Conservation (phyloP, 2,113 vertebrate species). For the Phaetusa simplex region DNA sequence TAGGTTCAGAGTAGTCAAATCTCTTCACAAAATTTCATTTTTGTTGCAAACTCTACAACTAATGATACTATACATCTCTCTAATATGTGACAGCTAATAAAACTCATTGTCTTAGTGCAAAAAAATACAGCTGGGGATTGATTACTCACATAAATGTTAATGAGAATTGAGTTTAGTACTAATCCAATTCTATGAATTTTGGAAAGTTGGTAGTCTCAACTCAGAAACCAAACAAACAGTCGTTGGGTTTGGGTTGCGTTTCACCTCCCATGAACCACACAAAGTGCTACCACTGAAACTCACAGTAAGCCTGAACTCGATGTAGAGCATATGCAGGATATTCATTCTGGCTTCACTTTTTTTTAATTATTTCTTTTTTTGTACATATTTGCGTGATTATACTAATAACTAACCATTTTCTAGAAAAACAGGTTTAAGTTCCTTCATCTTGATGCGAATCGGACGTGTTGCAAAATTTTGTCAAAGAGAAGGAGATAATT, state of each 20-base stretch:
- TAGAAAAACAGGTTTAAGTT: neutral
- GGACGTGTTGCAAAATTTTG: neutral
- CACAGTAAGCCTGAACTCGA: neutral
- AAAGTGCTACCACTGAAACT: neutral
- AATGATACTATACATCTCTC: neutral
- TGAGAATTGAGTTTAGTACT: neutral
- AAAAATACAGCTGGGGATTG: neutral
- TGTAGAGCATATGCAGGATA: neutral
- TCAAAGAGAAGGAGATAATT: neutral
- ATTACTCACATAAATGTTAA: neutral
- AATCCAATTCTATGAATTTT: neutral
- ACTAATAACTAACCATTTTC: neutral
- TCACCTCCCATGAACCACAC: neutral
- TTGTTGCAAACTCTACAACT: neutral
- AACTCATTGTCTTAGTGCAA: neutral
- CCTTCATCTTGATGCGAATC: neutral
- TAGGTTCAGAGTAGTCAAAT: neutral
- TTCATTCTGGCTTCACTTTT: neutral
- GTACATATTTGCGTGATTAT: rapidly evolving
- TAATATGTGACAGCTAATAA: neutral
- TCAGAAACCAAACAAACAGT: rapidly evolving
- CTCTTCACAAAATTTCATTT: neutral
- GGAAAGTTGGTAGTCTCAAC: neutral
- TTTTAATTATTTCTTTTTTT: neutral
- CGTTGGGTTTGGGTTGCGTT: neutral